These are phyloP conservation scores for Drosophila nigricruria DNA, from an alignment of 2,888 invertebrate genomes.

Conservation along the genomic window DNA sequence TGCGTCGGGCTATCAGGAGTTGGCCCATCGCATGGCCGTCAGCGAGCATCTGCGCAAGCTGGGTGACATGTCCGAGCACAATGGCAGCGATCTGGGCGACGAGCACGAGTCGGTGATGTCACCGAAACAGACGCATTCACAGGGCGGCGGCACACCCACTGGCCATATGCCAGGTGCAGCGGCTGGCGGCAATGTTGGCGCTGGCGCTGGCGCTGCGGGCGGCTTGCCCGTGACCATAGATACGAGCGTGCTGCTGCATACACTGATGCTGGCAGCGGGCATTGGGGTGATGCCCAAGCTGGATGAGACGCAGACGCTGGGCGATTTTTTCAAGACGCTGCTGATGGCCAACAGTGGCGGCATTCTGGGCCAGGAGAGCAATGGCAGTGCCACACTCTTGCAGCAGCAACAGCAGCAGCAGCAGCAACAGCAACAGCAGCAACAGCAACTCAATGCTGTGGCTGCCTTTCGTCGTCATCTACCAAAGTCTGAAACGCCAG, in stretches of 20 bases:
- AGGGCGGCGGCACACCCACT: constrained; percentile 37
- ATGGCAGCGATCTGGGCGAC: constrained; percentile 70
- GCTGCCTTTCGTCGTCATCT: constrained; percentile 79
- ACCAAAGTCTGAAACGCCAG: constrained; percentile 86
- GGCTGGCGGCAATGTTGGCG: constrained; percentile 27
- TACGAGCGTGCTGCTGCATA: constrained; percentile 81
- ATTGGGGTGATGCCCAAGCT: constrained; percentile 69
- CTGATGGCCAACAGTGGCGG: constrained; percentile 75
- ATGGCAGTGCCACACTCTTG: constrained; percentile 71
- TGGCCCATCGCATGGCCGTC: constrained; percentile 70
- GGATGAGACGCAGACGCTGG: constrained; percentile 81
- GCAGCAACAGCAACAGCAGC: constrained; percentile 73
- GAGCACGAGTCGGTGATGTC: constrained; percentile 52
- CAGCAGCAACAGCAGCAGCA: constrained; percentile 81
- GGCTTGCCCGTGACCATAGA: constrained; percentile 73
- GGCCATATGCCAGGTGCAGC: constrained; percentile 18
- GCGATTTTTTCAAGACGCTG: constrained; percentile 81
- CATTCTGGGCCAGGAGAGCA: constrained; percentile 61
- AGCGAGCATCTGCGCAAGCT: constrained; percentile 72
- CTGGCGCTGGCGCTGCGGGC: constrained; percentile 52
- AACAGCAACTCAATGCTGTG: constrained; percentile 51
- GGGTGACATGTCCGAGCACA: constrained; percentile 70
- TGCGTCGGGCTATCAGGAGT: constrained; percentile 76
- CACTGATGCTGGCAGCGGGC: constrained; percentile 81
- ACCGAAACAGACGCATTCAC: constrained; percentile 51